Base-by-base conservation (phyloP, 2,113 vertebrate genomes). In the Mesocricetus auratus region DNA sequence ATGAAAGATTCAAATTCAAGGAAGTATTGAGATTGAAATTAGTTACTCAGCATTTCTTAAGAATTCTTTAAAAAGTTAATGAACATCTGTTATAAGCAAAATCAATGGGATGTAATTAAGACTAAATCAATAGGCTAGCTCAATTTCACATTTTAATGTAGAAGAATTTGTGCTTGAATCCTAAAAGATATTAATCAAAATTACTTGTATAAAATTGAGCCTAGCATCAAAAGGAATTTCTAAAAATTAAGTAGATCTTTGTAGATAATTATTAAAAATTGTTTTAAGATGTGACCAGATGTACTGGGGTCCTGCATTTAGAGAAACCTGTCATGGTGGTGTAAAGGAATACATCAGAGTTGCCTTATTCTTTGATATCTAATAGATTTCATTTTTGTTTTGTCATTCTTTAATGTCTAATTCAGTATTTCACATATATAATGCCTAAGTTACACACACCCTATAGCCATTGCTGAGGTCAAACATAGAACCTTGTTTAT, bases 1-100 rank as follows among this genome's bases (percentile, higher is more conserved):
- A 62, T 85, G 53, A 60, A 86, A 94, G 10, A 79, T 66, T 79
- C 78, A 90, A 79, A 92, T 77, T 95, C 56, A 92, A 71, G 45
- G 2, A 93, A 78, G 24, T 39, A 29, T 29, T 93, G 47, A 95
- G 12, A 73, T 92, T 89, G 94, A 95, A 92, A 69, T 87, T 88
- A 85, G 62, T 94, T 36, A 87, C 71, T 96, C n/a, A 94, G 21
- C 39, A 85, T 58, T 91, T 96, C 47, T 91, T 77, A 85, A 91
- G 74, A 95, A 85, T 90, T 31, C 36, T 69, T 53, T 93, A 96
- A 91, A 66, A 60, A 75, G 13, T 89, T 92, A 94, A 89, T 90
- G 85, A 94, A 89, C 58, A 86, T 53, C 16, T 96, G 12, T 88
- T 93, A 66, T n/a, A 90, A 92, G 33, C 31, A 93, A 56, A 93